Conservation (phyloP, 2,113 vertebrate species). For the Chlamydotis undulata region DNA sequence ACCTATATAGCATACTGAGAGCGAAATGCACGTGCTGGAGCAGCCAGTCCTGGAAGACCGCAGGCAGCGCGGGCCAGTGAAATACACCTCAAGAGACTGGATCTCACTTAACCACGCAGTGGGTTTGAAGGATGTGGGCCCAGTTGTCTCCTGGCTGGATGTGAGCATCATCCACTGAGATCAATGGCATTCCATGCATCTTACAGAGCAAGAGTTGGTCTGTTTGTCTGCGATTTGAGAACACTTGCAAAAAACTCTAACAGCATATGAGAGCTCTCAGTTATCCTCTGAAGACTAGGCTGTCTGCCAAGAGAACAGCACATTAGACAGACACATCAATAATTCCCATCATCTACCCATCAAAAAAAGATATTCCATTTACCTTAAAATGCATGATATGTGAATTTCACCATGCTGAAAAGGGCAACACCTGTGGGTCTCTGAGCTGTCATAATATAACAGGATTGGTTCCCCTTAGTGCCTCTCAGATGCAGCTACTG, state of each 20-base stretch:
- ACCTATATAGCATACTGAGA: background rate
- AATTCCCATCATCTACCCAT: conserved; percentile 15
- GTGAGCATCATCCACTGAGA: background rate
- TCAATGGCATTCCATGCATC: background rate
- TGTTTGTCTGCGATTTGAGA: background rate
- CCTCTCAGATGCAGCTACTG: background rate
- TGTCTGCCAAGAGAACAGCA: conserved; percentile 24
- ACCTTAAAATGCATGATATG: conserved; percentile 39
- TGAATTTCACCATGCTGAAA: conserved; percentile 39
- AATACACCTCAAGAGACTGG: background rate
- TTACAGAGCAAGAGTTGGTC: background rate
- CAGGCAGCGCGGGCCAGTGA: background rate
- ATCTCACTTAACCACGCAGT: background rate
- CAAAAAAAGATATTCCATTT: conserved; percentile 27
- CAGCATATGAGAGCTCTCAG: background rate
- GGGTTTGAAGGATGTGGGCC: background rate
- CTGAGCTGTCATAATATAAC: conserved; percentile 13
- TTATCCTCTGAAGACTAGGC: conserved; percentile 13
- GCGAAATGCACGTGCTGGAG: background rate
- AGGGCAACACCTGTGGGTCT: background rate
- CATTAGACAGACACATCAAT: conserved; percentile 17
- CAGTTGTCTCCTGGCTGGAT: background rate
- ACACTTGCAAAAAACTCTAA: background rate
- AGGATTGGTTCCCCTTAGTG: conserved; percentile 38
- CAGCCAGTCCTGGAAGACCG: background rate